Evolutionary conservation across 2,113 vertebrate species (phyloP).

Genomic region (Xiphophorus couchianus): DNA sequence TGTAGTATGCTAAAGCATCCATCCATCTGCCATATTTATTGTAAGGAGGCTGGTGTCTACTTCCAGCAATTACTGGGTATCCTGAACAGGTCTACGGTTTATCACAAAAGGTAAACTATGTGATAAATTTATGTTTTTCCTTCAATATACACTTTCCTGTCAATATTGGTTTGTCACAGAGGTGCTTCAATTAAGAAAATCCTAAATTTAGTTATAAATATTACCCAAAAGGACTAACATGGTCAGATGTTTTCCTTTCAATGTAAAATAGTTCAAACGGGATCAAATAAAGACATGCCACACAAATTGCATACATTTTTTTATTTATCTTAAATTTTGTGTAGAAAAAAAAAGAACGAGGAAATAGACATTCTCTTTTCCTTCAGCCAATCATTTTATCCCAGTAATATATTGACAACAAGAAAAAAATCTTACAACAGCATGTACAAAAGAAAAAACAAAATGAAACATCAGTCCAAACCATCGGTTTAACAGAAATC

Average conservation of each 20-base stretch:
- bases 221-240: background rate
- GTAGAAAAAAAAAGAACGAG: slow-evolving; percentile 77
- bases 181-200: background rate
- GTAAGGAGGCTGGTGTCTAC: too few species aligned
- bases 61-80: too few species aligned
- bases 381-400: slow-evolving; percentile 67
- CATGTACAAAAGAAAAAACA: slow-evolving; percentile 76
- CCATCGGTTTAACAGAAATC: slow-evolving; percentile 71
- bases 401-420: slow-evolving; percentile 71
- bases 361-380: slow-evolving; percentile 74
- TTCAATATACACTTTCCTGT: too few species aligned
- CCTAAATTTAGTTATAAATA: background rate
- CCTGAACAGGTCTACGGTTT: too few species aligned
- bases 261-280: background rate
- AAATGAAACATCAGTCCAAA: slow-evolving; percentile 63
- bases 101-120: too few species aligned
- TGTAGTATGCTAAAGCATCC: too few species aligned
- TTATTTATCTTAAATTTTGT: slow-evolving; percentile 78
- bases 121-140: too few species aligned
- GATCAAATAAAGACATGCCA: slow-evolving; percentile 17
- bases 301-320: slow-evolving; percentile 69
- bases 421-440: slow-evolving; percentile 72
- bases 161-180: too few species aligned
- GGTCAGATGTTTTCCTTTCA: background rate
- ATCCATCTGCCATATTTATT: too few species aligned